A percentile compares a stretch with the other conserved stretches of the same genome.
Conservation (phyloP, 2,113 vertebrate genomes). For the Ploceus nigricollis region DNA sequence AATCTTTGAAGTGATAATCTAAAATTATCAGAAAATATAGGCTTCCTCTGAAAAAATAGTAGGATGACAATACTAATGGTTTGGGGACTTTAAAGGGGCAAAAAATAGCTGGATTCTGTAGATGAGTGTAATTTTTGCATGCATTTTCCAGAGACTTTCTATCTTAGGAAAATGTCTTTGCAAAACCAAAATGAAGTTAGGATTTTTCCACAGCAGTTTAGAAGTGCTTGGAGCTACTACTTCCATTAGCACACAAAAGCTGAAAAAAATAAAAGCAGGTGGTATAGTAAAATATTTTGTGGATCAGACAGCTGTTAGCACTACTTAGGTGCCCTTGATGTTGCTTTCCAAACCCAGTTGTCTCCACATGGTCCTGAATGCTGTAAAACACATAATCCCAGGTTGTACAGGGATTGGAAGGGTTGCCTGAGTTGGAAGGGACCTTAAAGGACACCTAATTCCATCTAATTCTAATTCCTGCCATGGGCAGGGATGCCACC, state of each 20-base stretch:
- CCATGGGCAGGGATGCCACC: not conserved
- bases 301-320: not conserved
- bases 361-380: not conserved
- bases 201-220: not conserved
- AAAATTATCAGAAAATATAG: not conserved
- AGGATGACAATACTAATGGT: not conserved
- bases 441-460: not conserved
- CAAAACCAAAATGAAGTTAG: not conserved
- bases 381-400: not conserved
- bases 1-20: not conserved
- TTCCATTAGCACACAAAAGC: not conserved
- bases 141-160: not conserved
- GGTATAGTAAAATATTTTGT: not conserved
- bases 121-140: not conserved
- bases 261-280: not conserved
- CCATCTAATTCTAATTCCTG: not conserved
- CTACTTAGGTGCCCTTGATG: not conserved
- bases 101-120: not conserved
- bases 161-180: not conserved
- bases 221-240: not conserved
- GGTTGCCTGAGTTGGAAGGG: too few relatives aligned
- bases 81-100: not conserved
- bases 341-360: not conserved
- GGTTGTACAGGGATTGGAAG: too few relatives aligned
- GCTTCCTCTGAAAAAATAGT: not conserved